Evolutionary conservation across 1,140 invertebrate species (phyloP).

Genomic region (Agrypnia vestita): DNA sequence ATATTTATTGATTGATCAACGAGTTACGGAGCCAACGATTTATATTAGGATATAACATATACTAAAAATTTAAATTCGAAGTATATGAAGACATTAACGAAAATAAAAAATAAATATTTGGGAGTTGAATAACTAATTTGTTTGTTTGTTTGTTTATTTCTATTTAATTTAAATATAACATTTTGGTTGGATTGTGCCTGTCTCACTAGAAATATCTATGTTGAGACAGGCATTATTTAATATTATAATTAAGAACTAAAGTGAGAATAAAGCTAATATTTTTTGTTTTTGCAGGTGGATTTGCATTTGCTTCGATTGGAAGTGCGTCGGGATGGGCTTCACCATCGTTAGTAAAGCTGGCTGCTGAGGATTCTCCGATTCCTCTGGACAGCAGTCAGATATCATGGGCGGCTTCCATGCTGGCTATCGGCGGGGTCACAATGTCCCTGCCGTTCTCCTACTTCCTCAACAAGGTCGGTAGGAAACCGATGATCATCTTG

Average conservation of each 20-base stretch:
- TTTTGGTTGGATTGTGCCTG: not conserved
- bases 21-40: no score
- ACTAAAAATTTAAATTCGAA: no score
- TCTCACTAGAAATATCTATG: no score
- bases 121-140: no score
- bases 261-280: conserved; percentile 20
- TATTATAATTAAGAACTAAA: no score
- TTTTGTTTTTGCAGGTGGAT: conserved; percentile 55
- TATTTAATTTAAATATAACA: no score
- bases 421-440: conserved; percentile 53
- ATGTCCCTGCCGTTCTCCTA: conserved; percentile 54
- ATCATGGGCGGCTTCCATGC: conserved; percentile 58
- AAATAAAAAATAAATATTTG: no score
- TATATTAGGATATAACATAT: no score
- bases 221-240: no score
- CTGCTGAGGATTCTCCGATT: conserved; percentile 56
- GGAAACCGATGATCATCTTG: conserved; percentile 55
- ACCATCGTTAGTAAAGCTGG: conserved; percentile 57
- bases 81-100: no score
- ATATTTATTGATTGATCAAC: no score
- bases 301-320: conserved; percentile 55
- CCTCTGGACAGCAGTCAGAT: conserved; percentile 47
- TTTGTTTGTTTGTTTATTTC: no score
- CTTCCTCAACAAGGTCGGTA: conserved; percentile 55
- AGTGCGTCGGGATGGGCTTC: conserved; percentile 55